These are phyloP conservation scores for Delphinapterus leucas DNA, from an alignment of 2,113 vertebrate genomes.

Conservation along the genomic window DNA sequence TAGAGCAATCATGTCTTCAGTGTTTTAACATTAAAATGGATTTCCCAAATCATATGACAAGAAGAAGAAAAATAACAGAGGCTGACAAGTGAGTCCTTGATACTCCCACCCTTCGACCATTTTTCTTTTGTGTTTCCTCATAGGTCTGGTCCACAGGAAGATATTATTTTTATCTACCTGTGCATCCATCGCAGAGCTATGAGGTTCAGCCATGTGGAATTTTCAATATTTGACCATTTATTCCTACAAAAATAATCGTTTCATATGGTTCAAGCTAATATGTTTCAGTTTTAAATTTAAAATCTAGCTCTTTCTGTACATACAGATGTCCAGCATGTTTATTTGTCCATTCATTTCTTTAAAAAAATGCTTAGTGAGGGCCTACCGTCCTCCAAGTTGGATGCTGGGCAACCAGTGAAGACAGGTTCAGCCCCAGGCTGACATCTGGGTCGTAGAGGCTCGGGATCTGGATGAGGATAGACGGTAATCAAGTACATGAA, in stretches of 20 bases:
- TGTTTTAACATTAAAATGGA: constrained; percentile 3
- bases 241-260: background rate
- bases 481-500: rapidly evolving
- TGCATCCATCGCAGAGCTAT: background rate
- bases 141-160: background rate
- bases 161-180: background rate
- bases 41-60: background rate
- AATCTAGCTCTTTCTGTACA: background rate
- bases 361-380: background rate
- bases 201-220: background rate
- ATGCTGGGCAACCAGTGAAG: background rate
- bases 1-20: background rate
- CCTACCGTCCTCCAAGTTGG: background rate
- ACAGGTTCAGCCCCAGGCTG: rapidly evolving
- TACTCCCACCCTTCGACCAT: background rate
- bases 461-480: background rate
- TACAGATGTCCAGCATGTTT: background rate
- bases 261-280: background rate
- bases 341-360: background rate
- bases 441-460: background rate
- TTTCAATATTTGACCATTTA: constrained; percentile 26
- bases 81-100: background rate
- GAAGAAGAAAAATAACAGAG: background rate
- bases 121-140: constrained; percentile 13
- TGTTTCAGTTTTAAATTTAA: background rate